Evolutionary conservation across 2,113 vertebrate species (phyloP).

Genomic region (Podiceps cristatus): DNA sequence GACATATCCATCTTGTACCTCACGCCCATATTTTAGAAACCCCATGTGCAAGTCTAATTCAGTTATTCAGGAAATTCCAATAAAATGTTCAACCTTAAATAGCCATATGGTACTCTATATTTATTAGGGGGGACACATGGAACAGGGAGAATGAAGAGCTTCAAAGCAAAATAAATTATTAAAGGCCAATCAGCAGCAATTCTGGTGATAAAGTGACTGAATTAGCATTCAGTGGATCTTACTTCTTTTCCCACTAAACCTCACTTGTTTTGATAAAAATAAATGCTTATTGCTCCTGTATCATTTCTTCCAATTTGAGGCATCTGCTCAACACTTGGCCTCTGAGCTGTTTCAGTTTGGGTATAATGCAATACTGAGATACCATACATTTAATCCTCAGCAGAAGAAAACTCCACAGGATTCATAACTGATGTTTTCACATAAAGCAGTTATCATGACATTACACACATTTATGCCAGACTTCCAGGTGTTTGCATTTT

Average conservation of each 20-base stretch:
- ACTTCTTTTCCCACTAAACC: not conserved
- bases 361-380: not conserved
- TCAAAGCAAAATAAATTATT: not conserved
- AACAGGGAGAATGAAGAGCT: not conserved
- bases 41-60: not conserved
- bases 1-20: not conserved
- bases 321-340: not conserved
- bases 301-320: not conserved
- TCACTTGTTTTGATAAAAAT: conserved; percentile 2
- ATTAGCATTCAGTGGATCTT: not conserved
- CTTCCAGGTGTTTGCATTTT: not conserved
- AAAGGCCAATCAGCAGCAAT: not conserved
- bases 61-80: not conserved
- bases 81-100: not conserved
- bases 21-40: not conserved
- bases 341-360: not conserved
- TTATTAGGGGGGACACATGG: not conserved
- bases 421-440: not conserved
- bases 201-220: not conserved
- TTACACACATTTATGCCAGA: not conserved
- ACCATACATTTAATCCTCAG: not conserved
- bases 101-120: not conserved
- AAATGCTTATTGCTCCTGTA: not conserved
- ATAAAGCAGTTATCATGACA: not conserved
- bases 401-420: not conserved